Base-by-base conservation (phyloP, 1,140 invertebrate genomes). In the Myzus persicae region DNA sequence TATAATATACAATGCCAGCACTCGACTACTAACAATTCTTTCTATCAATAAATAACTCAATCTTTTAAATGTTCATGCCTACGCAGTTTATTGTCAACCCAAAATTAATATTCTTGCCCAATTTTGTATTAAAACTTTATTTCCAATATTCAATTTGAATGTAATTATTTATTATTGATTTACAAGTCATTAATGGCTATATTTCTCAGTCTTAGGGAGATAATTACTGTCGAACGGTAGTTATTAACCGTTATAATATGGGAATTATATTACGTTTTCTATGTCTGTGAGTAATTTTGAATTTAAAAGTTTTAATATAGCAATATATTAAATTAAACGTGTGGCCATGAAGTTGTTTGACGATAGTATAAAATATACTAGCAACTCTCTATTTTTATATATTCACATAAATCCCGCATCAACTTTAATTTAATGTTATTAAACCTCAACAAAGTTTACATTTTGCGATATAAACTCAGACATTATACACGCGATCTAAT, bases 381-480 rank as follows among this genome's bases (percentile, higher is more conserved):
- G 9, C 18, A 26, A 44, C 40, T 42, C 26, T 44, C 24, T 82
- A 82, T 82, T 85, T 44, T 85, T 44, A 44, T 85, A 40, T 85
- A 85, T 42, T 44, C 42, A 82, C 82, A 40, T 84, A 40, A 82
- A 82, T 38, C 22, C 20, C 3, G 40, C 76, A 20, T 81, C 36
- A 38, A 48, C 59, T 54, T 91, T 36, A 40, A 81, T 51, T 44
- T 92, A 81, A 91, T 44, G 92, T 90, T 36, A 26, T 54, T 54
- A 36, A 54, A 90, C 31, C 36, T 90, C 22, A 31, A 48, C 6
- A 24, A 38, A 82, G 76, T 82, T 38, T 82, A 82, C 18, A 81
- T 90, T 38, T 90, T 48, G 46, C 46, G 20, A 24, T 40, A 2
- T 38, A 11, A 90, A 44, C 54, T 90, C 24, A 85, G 38, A 26